Percentiles rank a stretch among this genome's conserved stretches.
phyloP scores from a whole-genome alignment of 2,113 vertebrate species.

The Myocastor coypus region DNA sequence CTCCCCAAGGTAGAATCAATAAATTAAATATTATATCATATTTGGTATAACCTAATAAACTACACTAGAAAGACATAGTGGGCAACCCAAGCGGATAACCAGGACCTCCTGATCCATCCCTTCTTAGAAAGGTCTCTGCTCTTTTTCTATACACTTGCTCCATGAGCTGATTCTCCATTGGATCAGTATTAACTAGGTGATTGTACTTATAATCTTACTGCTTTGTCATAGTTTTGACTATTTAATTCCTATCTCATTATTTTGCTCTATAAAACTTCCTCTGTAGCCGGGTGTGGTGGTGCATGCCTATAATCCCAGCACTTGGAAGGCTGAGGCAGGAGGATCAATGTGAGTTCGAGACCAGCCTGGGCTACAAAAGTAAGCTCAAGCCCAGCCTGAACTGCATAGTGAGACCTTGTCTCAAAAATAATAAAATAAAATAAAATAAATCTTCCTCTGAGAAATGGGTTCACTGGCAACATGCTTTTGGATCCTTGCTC shows the following conservation, averaged over 20 bases:
- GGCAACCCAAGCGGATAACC: neutral
- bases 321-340: too few species aligned
- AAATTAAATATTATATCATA: neutral
- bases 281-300: too few species aligned
- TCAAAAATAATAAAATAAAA: too few species aligned
- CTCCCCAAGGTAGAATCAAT: neutral
- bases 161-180: neutral
- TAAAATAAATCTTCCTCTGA: neutral
- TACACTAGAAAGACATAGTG: neutral
- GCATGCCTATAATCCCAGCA: too few species aligned
- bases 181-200: neutral
- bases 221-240: neutral
- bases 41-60: neutral
- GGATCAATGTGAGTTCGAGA: too few species aligned
- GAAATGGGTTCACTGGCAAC: neutral
- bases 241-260: neutral
- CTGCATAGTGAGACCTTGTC: too few species aligned
- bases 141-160: neutral
- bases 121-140: neutral
- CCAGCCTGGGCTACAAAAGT: too few species aligned
- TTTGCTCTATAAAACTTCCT: neutral
- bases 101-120: neutral
- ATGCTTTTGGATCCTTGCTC: neutral
- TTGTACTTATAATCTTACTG: neutral
- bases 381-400: too few species aligned